phyloP scores from a whole-genome alignment of 2,113 vertebrate species.

The Diadophis punctatus region DNA sequence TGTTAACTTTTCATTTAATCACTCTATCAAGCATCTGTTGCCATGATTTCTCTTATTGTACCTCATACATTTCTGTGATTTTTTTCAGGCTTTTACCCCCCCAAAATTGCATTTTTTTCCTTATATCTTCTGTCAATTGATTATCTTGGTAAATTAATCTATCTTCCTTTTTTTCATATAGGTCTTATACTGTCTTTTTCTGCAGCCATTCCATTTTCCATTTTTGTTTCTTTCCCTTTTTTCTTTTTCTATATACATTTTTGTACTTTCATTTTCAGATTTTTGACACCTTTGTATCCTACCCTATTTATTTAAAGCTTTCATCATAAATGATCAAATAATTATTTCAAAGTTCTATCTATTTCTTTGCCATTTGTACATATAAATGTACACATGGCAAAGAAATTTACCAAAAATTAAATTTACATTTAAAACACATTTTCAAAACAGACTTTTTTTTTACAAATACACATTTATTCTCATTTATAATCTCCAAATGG shows the following conservation, averaged over 20 bases:
- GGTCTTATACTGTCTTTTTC: background rate
- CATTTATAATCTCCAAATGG: too few species aligned
- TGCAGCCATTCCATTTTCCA: background rate
- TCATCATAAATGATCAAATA: too few species aligned
- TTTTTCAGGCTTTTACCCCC: background rate
- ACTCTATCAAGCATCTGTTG: background rate
- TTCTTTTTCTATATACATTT: background rate
- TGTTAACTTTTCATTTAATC: background rate
- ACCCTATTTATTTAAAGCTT: too few species aligned
- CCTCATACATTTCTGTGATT: background rate
- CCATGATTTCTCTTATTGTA: background rate
- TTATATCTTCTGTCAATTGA: background rate
- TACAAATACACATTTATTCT: too few species aligned
- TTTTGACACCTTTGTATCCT: background rate
- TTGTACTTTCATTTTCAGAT: background rate
- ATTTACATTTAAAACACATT: too few species aligned
- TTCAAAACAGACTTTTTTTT: too few species aligned
- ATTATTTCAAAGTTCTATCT: too few species aligned
- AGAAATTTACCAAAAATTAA: too few species aligned
- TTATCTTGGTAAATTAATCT: background rate
- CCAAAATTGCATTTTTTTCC: background rate
- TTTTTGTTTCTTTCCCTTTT: background rate
- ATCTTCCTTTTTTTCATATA: background rate
- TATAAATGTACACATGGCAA: too few species aligned
- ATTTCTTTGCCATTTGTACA: too few species aligned